A percentile compares a stretch with the other conserved stretches of the same genome.
Evolutionary conservation across 2,113 vertebrate species (phyloP).

Genomic region (Myotis yumanensis): DNA sequence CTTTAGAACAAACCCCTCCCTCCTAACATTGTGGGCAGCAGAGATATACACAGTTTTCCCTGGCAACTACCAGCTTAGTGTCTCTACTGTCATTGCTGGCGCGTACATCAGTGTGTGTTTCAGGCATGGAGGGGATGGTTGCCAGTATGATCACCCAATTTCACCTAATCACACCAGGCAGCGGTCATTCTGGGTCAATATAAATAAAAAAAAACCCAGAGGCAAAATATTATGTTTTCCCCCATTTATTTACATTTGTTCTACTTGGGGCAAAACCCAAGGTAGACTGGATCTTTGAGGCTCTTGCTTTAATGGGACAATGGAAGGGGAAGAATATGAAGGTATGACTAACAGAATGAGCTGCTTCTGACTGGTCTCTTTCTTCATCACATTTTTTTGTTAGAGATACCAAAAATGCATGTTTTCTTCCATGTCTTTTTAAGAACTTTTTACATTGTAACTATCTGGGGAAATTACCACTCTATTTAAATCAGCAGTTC

Average conservation of each 20-base stretch:
- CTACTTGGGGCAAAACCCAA: neutral
- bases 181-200: neutral
- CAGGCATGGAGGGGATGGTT: neutral
- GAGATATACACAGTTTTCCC: neutral
- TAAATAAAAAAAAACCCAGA: neutral
- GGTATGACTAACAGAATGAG: neutral
- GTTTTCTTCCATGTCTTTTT: conserved; percentile 4
- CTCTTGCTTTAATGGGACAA: neutral
- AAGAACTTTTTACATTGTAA: conserved; percentile 28
- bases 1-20: neutral
- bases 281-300: neutral
- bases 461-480: conserved; percentile 32
- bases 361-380: neutral
- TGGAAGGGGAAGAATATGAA: neutral
- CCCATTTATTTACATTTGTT: neutral
- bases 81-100: neutral
- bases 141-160: neutral
- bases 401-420: neutral
- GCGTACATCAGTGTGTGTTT: neutral
- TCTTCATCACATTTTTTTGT: conserved; percentile 15
- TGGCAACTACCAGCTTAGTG: neutral
- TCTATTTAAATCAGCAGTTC: conserved; percentile 24
- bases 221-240: conserved; percentile 7
- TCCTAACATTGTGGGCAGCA: neutral
- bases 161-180: neutral